A percentile compares a stretch with the other conserved stretches of the same genome.
phyloP scores from a whole-genome alignment of 1,140 invertebrate genomes.

The Ips nitidus region DNA sequence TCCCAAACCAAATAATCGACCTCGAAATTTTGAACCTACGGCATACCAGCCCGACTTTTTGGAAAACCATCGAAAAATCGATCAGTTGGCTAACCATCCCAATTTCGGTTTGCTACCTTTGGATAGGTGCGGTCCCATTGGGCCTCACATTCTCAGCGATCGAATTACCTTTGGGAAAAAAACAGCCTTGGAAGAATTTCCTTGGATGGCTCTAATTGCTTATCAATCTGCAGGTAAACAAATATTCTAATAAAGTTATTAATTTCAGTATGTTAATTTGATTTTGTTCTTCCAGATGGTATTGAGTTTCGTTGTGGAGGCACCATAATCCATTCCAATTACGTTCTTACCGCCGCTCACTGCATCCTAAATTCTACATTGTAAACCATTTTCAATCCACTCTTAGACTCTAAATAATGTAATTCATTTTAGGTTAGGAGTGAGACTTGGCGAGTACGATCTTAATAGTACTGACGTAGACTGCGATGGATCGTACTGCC shows the following conservation, averaged over 20 bases:
- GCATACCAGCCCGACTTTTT: neutral
- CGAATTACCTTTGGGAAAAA: constrained; percentile 57
- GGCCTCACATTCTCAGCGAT: constrained; percentile 21
- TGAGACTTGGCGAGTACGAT: constrained; percentile 49
- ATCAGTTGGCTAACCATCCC: constrained; percentile 24
- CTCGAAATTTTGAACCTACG: too few relatives aligned
- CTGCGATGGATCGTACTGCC: constrained; percentile 43
- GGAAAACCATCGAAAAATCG: constrained; percentile 11
- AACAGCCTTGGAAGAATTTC: constrained; percentile 56
- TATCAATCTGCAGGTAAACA: constrained; percentile 46
- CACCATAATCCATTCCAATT: constrained; percentile 57
- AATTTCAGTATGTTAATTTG: neutral
- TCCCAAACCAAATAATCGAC: too few relatives aligned
- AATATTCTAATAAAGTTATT: neutral
- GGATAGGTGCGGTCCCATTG: constrained; percentile 51
- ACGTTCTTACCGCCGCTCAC: constrained; percentile 59
- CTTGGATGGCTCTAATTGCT: constrained; percentile 59
- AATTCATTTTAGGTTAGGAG: constrained; percentile 39
- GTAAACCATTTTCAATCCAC: constrained; percentile 42
- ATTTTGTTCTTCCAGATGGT: neutral
- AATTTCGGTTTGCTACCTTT: constrained; percentile 38
- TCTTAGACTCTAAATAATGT: neutral
- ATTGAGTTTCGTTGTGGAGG: constrained; percentile 59
- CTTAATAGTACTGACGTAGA: constrained; percentile 43
- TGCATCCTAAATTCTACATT: constrained; percentile 51